Conservation (phyloP, 2,113 vertebrate species). For the Acrocephalus arundinaceus region DNA sequence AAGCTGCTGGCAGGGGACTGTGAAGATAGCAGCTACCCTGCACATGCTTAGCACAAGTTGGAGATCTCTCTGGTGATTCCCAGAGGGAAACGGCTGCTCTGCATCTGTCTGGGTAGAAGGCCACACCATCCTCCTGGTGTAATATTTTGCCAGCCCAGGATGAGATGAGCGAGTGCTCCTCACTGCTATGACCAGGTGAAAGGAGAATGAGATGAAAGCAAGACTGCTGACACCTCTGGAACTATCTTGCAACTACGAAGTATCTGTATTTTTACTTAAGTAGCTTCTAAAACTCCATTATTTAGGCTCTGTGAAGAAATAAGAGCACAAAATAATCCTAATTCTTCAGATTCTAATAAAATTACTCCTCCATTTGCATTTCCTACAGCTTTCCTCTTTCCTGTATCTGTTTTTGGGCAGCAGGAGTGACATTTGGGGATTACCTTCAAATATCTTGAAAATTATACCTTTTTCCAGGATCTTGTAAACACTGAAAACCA, state of each 20-base stretch:
- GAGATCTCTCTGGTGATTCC: background rate
- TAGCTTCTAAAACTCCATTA: background rate
- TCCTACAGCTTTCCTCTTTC: background rate
- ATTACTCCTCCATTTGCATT: background rate
- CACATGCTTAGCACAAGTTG: background rate
- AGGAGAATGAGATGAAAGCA: background rate
- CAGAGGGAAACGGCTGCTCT: background rate
- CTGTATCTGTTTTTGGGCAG: background rate
- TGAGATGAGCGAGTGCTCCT: background rate
- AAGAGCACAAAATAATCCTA: background rate
- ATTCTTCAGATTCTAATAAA: background rate
- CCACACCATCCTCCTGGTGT: background rate
- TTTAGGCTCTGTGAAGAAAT: background rate
- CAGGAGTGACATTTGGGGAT: accelerated
- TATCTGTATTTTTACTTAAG: background rate
- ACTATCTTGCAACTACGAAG: background rate
- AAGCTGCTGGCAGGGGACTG: background rate
- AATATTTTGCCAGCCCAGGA: background rate
- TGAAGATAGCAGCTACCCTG: background rate
- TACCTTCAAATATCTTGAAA: background rate
- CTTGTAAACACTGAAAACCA: background rate
- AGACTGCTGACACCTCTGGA: background rate
- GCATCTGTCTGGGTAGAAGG: background rate
- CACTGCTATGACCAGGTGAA: background rate
- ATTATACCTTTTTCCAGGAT: background rate